These are phyloP conservation scores for Pammene aurita DNA, from an alignment of 2,888 invertebrate species.

Conservation along the genomic window DNA sequence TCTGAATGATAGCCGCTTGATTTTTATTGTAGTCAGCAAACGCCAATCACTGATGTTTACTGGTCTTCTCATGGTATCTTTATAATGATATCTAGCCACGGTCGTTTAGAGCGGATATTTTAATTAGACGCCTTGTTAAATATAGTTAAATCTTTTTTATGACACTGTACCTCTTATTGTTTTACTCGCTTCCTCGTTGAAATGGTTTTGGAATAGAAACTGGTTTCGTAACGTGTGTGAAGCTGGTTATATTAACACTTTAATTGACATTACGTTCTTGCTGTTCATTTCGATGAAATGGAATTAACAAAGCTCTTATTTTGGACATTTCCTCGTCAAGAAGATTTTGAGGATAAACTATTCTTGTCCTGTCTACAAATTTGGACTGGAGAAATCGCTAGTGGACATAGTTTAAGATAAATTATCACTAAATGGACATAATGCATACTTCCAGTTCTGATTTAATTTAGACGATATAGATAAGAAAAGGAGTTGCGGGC, in stretches of 20 bases:
- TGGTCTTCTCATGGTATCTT: conserved; percentile 61
- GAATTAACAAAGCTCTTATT: conserved; percentile 1
- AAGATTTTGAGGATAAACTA: background rate
- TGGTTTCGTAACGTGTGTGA: conserved; percentile 39
- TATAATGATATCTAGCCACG: conserved; percentile 61
- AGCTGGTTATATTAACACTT: conserved; percentile 27
- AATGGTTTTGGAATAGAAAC: conserved; percentile 31
- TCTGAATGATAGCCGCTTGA: conserved; percentile 44
- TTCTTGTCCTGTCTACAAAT: background rate
- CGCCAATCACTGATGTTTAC: conserved; percentile 59
- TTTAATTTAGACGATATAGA: conserved; percentile 52
- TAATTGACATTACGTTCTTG: conserved; percentile 22
- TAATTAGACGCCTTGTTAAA: conserved; percentile 72
- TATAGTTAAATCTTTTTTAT: conserved; percentile 65
- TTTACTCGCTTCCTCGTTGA: conserved; percentile 36
- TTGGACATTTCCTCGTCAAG: background rate
- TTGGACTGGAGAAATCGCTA: background rate
- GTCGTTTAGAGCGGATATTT: conserved; percentile 68
- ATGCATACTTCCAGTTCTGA: conserved; percentile 13
- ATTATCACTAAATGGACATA: conserved; percentile 9
- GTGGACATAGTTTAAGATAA: conserved; percentile 6
- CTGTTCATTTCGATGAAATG: conserved; percentile 9
- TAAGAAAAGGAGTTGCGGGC: conserved; percentile 60
- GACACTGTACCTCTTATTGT: conserved; percentile 52
- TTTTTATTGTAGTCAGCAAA: conserved; percentile 46